Evolutionary conservation across 2,797 vertebrate species (phyloP), one percentile per base, ranked within the genome.

Genomic region (Nyctalus aviator): DNA sequence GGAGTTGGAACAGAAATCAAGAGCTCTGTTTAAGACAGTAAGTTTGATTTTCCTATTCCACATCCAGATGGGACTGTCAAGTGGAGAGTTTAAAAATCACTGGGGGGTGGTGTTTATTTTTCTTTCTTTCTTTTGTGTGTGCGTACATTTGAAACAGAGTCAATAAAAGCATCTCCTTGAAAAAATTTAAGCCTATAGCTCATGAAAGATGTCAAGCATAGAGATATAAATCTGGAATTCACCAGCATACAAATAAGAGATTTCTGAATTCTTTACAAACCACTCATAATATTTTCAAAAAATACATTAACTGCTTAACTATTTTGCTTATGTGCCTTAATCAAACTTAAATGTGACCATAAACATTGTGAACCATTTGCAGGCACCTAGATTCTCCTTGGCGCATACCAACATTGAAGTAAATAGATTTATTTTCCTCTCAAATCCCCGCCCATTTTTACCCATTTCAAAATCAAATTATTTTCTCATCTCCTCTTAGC

Each of bases 401-500:
- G 57, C 18, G n/a, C 15, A 25, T 37, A 57, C 13, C 14, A 69
- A 57, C 6, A 25, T 90, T 30, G 41, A 83, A 84, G 86, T 64
- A 91, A 76, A 73, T 64, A 30, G 23, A 41, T 35, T 91, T 89
- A 23, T 84, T 77, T 86, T 25, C 57, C 30, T 41, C 68, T 93
- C 35, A 59, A 83, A 18, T 73, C 93, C 37, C 37, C 68, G 18
- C 3, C 7, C 48, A 21, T 23, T 87, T 81, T 62, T 41, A 6
- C 18, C 50, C 72, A 69, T 44, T 37, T 81, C 18, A 32, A 75
- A 17, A 64, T 89, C 37, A 78, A 71, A 84, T 91, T 93, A 37
- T 78, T 79, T 62, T 73, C 46, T 25, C 83, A 55, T 72, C 41
- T 91, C 41, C 21, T 87, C 87, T 95, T 91, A 59, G 87, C 62